Base-by-base conservation (phyloP, 1,140 invertebrate genomes). In the Mesaphorura yosii region DNA sequence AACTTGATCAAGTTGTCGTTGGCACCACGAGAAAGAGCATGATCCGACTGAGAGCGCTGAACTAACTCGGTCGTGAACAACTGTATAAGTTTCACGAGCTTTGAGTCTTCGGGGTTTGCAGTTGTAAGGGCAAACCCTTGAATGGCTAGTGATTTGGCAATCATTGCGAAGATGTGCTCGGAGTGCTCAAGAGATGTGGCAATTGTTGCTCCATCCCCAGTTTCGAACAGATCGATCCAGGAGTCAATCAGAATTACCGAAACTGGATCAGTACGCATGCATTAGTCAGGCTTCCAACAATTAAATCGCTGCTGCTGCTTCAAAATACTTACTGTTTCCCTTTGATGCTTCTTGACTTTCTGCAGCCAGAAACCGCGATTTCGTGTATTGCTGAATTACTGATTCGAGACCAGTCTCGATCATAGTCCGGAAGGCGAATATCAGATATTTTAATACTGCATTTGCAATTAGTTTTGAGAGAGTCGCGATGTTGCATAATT, bases 141-240 rank as follows among this genome's bases (percentile, higher is more conserved):
- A 37, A 63, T 54, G 10, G 57, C 61, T 25, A 59, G 46, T 20
- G 61, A 63, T 38, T 63, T 63, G 12, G 58, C 44, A 26, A 63
- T 63, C 55, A 63, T 59, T 1, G 51, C 38, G 37, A 63, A 63
- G 25, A 63, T 50, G 42, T 57, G 45, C 17, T 39, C 29, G 1
- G 57, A 59, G 19, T 56, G 57, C 48, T 63, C 60, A 37, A 63
- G 47, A 2, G 60, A 63, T n/a, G 39, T 40, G 2, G 60, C 54
- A 20, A 63, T 63, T 23, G 57, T 59, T 10, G 55, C 37, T 41
- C 60, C 60, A 51, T 63, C 60, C 12, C 51, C 60, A 17, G 56
- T 63, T 47, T 63, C 60, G 44, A 63, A 63, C 17, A 63, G 28
- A 23, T 63, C 60, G 19, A 59, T 63, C 60, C 60, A 63, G 0